A percentile compares a stretch with the other conserved stretches of the same genome.
Conservation (phyloP, 1,140 invertebrate species). For the Agrypnia vestita region DNA sequence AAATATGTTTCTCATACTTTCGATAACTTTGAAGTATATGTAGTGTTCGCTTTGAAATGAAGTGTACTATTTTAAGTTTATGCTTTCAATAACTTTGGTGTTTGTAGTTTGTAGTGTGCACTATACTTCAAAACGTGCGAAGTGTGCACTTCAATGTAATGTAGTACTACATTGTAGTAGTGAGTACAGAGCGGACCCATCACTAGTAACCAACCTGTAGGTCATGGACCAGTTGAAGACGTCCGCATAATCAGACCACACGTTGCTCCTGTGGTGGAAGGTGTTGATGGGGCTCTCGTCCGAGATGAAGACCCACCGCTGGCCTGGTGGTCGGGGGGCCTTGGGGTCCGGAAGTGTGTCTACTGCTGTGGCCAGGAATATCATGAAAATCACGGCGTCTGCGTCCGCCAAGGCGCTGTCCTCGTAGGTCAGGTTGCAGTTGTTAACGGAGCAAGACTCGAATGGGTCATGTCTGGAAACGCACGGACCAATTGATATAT, state of each 20-base stretch:
- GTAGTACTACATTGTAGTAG: no score
- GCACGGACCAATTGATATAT: no score
- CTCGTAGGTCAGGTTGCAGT: conserved; percentile 73
- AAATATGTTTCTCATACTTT: no score
- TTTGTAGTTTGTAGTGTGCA: no score
- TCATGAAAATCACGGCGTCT: conserved; percentile 75
- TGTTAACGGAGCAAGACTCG: conserved; percentile 72
- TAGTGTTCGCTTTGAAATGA: no score
- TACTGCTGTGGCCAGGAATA: conserved; percentile 70
- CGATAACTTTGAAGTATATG: no score
- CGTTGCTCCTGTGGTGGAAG: conserved; percentile 64
- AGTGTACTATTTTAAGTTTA: no score
- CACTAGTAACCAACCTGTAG: conserved; percentile 67
- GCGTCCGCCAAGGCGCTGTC: conserved; percentile 66
- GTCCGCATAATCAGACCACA: conserved; percentile 69
- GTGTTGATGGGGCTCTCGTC: conserved; percentile 76
- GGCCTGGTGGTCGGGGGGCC: conserved; percentile 63
- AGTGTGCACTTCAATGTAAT: no score
- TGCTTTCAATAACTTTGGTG: no score
- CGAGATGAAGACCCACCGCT: conserved; percentile 77
- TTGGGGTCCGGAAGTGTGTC: conserved; percentile 39
- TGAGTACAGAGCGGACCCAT: no score
- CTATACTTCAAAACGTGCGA: no score
- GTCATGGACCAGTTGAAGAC: conserved; percentile 77
- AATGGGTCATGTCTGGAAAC: conserved; percentile 70